Conservation (phyloP, 2,113 vertebrate species). For the Gymnobelideus leadbeateri region DNA sequence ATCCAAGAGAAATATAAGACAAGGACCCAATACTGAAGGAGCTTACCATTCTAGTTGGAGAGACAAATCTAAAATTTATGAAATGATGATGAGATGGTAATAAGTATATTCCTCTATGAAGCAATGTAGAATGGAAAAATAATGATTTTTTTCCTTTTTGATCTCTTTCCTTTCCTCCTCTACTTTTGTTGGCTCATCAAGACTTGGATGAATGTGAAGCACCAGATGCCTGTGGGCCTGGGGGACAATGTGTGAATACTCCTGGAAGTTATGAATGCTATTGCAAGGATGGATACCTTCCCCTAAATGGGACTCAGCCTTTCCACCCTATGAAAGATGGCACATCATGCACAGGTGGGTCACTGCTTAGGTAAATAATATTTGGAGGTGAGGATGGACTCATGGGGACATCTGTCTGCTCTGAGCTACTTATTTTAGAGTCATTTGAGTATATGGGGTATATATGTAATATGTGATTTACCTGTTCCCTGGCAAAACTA, state of each 20-base stretch:
- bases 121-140: neutral
- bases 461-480: neutral
- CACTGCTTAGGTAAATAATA: neutral
- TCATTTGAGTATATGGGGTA: neutral
- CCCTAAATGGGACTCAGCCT: conserved; percentile 83
- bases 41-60: neutral
- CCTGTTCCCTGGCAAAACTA: conserved; percentile 6
- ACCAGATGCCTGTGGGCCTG: conserved; percentile 86
- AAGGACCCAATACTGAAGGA: neutral
- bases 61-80: conserved; percentile 1
- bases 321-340: conserved; percentile 83
- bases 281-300: conserved; percentile 88
- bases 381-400: neutral
- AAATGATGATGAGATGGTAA: neutral
- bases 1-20: neutral
- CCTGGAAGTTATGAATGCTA: conserved; percentile 89
- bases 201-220: conserved; percentile 91
- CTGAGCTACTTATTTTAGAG: neutral
- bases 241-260: conserved; percentile 89
- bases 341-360: conserved; percentile 88
- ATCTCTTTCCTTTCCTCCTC: neutral
- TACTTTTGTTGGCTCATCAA: conserved; percentile 72
- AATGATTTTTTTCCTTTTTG: neutral
- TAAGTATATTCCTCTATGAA: neutral
- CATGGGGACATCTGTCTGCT: neutral